These are phyloP conservation scores for Muscicapa adusta DNA, from an alignment of 2,113 vertebrate genomes.

Conservation along the genomic window DNA sequence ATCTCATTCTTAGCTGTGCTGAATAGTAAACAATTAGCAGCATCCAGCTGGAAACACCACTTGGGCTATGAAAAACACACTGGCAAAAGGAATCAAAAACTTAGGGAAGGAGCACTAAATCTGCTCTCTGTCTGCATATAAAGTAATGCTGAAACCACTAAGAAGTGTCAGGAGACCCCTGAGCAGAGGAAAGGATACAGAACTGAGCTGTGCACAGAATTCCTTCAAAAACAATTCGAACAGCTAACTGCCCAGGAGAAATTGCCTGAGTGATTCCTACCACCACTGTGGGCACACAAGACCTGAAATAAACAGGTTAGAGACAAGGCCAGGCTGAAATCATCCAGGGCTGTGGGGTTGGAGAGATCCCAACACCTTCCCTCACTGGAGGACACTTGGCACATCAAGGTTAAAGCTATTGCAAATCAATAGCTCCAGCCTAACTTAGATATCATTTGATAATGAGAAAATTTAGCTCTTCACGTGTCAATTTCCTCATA, in stretches of 20 bases:
- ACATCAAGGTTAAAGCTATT: constrained; percentile 7
- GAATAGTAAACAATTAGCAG: constrained; percentile 48
- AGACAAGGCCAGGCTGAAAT: not conserved
- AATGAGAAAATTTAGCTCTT: constrained; percentile 49
- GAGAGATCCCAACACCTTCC: not conserved
- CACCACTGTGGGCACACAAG: not conserved
- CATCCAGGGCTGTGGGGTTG: rapidly evolving
- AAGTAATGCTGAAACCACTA: constrained; percentile 17
- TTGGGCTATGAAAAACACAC: constrained; percentile 31
- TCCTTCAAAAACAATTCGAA: constrained; percentile 31
- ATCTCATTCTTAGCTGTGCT: constrained; percentile 21
- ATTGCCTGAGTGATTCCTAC: not conserved
- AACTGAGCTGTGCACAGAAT: not conserved
- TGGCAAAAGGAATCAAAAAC: constrained; percentile 24
- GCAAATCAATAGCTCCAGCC: constrained; percentile 23
- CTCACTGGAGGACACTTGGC: not conserved
- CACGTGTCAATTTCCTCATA: constrained; percentile 41
- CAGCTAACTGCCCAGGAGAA: not conserved
- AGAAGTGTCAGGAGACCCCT: constrained; percentile 9
- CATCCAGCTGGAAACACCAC: constrained; percentile 42
- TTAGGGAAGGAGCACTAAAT: not conserved
- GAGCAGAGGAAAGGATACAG: not conserved
- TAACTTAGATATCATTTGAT: not conserved
- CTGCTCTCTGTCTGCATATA: constrained; percentile 13
- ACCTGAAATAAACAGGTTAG: not conserved